phyloP scores from a whole-genome alignment of 2,888 invertebrate genomes.

The Pteria penguin region DNA sequence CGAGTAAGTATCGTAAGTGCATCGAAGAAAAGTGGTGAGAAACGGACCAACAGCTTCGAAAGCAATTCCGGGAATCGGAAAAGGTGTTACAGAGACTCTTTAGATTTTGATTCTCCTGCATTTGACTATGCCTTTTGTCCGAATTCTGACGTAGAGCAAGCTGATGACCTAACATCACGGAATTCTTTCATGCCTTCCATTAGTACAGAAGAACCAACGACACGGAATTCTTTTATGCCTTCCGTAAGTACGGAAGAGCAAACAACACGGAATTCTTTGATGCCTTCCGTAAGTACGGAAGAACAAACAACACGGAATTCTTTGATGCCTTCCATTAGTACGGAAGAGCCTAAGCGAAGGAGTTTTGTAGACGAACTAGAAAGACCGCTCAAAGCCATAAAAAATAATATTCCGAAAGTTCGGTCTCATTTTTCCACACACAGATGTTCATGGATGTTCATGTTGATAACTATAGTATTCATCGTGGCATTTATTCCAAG shows the following conservation, averaged over 20 bases:
- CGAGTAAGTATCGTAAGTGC: not conserved
- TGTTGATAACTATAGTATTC: constrained; percentile 27
- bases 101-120: constrained; percentile 18
- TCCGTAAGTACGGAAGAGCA: not conserved
- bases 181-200: not conserved
- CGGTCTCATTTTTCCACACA: constrained; percentile 25
- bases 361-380: constrained; percentile 10
- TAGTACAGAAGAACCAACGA: not conserved
- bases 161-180: not conserved
- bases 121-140: not conserved
- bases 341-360: not conserved
- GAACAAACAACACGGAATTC: not conserved
- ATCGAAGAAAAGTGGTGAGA: not conserved
- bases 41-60: not conserved
- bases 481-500: constrained; percentile 19
- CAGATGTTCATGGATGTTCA: constrained; percentile 36
- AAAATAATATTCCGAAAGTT: constrained; percentile 2
- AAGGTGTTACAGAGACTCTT: not conserved
- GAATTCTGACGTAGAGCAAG: not conserved
- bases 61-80: not conserved
- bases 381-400: not conserved
- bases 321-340: not conserved
- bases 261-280: not conserved
- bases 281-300: not conserved
- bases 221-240: not conserved